Percentiles rank a stretch among this genome's conserved stretches.
Conservation (phyloP, 2,113 vertebrate genomes). For the Dipodomys merriami region DNA sequence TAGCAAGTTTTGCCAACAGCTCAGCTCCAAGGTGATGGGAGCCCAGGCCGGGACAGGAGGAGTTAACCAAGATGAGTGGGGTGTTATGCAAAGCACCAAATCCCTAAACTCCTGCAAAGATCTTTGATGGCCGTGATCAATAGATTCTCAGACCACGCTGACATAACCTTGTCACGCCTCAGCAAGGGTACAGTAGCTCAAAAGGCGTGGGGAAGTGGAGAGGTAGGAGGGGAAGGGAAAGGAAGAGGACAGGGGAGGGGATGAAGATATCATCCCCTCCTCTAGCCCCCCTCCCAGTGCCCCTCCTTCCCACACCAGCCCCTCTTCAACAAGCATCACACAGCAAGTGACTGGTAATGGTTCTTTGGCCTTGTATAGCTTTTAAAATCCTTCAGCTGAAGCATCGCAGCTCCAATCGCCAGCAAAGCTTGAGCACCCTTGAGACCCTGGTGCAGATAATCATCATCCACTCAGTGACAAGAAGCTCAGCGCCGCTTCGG, state of each 20-base stretch:
- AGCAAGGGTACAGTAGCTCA: slow-evolving; percentile 86
- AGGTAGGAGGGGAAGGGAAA: slow-evolving; percentile 18
- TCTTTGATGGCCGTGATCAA: slow-evolving; percentile 88
- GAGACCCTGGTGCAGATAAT: slow-evolving; percentile 81
- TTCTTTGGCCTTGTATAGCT: slow-evolving; percentile 79
- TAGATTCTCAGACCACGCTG: slow-evolving; percentile 88
- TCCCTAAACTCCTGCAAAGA: slow-evolving; percentile 84
- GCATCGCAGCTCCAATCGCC: slow-evolving; percentile 73
- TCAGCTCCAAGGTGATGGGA: slow-evolving; percentile 42
- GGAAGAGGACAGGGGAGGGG: not conserved
- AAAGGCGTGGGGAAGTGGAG: slow-evolving; percentile 74
- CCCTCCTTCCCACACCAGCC: slow-evolving; percentile 60
- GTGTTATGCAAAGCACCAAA: slow-evolving; percentile 83
- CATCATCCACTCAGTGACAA: slow-evolving; percentile 80
- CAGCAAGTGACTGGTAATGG: slow-evolving; percentile 78
- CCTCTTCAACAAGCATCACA: slow-evolving; percentile 73
- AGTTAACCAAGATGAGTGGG: slow-evolving; percentile 80
- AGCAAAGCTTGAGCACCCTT: slow-evolving; percentile 80
- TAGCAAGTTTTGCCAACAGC: slow-evolving; percentile 56
- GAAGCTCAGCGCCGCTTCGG: slow-evolving; percentile 70
- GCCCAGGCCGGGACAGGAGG: slow-evolving; percentile 75
- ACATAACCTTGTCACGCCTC: slow-evolving; percentile 89
- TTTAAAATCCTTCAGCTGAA: slow-evolving; percentile 86
- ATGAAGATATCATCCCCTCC: slow-evolving; percentile 68
- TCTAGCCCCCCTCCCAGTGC: not conserved